Conservation (phyloP, 2,888 invertebrate species). For the Ctenicera cuprea region DNA sequence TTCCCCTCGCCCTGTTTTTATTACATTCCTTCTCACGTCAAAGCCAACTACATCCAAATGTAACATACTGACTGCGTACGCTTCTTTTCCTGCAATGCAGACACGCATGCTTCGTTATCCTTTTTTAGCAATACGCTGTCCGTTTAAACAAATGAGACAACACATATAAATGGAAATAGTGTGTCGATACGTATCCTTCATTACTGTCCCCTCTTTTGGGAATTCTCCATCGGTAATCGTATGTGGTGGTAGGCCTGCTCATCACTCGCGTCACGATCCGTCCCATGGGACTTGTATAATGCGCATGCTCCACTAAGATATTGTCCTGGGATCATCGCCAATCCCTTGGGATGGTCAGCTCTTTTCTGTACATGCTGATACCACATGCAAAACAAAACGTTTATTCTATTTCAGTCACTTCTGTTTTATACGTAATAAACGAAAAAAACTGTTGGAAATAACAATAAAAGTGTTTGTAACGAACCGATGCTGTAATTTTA, state of each 20-base stretch:
- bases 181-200: slow-evolving; percentile 51
- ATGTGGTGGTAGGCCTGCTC: slow-evolving; percentile 63
- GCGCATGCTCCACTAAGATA: slow-evolving; percentile 63
- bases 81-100: slow-evolving; percentile 33
- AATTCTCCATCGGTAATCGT: slow-evolving; percentile 59
- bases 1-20: slow-evolving; percentile 67
- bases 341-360: slow-evolving; percentile 61
- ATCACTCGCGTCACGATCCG: slow-evolving; percentile 68
- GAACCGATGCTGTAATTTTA: too few species aligned
- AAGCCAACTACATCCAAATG: slow-evolving; percentile 68
- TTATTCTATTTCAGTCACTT: too few species aligned
- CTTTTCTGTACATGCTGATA: slow-evolving; percentile 47
- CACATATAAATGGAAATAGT: slow-evolving; percentile 37
- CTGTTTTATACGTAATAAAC: too few species aligned
- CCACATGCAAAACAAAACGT: slow-evolving; percentile 24
- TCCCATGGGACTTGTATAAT: slow-evolving; percentile 65
- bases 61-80: slow-evolving; percentile 66
- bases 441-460: too few species aligned
- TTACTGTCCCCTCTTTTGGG: slow-evolving; percentile 53
- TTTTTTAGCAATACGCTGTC: slow-evolving; percentile 13
- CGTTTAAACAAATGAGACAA: slow-evolving; percentile 51
- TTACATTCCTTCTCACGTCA: slow-evolving; percentile 70
- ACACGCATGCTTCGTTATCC: slow-evolving; percentile 40
- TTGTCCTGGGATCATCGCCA: slow-evolving; percentile 61
- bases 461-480: too few species aligned